phyloP scores from a whole-genome alignment of 1,140 invertebrate genomes.

The Heliconius nattereri region DNA sequence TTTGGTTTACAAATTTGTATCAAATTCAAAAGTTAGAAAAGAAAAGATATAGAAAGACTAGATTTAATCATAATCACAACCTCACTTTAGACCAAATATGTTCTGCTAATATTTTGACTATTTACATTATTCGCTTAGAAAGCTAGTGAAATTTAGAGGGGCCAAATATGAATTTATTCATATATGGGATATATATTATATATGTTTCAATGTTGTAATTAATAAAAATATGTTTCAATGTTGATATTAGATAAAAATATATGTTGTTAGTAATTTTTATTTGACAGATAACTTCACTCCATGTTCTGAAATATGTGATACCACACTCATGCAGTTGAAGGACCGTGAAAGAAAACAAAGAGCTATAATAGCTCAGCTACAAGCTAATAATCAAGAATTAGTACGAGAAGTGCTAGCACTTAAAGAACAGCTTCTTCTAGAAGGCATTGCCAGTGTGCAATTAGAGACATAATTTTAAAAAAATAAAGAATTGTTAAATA shows the following conservation, averaged over 20 bases:
- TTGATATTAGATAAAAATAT: background rate
- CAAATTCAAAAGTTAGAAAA: no score
- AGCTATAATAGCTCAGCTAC: slow-evolving; percentile 58
- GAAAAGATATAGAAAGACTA: no score
- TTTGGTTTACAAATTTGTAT: no score
- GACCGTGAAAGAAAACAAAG: slow-evolving; percentile 63
- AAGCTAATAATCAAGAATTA: slow-evolving; percentile 65
- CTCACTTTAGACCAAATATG: no score
- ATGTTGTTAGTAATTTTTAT: slow-evolving; percentile 14
- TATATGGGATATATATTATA: no score
- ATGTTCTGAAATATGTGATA: slow-evolving; percentile 62
- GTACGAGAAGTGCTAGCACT: slow-evolving; percentile 62
- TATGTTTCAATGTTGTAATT: no score
- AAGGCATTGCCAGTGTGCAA: slow-evolving; percentile 46
- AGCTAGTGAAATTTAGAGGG: no score
- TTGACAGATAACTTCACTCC: slow-evolving; percentile 49
- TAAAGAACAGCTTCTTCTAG: slow-evolving; percentile 67
- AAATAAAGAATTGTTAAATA: slow-evolving; percentile 1
- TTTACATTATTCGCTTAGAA: no score
- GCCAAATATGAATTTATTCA: no score
- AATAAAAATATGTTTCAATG: background rate
- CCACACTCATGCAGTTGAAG: slow-evolving; percentile 52
- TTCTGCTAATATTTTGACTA: no score
- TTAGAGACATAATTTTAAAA: slow-evolving; percentile 12
- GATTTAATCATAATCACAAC: no score